A percentile compares a stretch with the other conserved stretches of the same genome.
Conservation (phyloP, 2,888 invertebrate species). For the Lithophane semibrunnea region DNA sequence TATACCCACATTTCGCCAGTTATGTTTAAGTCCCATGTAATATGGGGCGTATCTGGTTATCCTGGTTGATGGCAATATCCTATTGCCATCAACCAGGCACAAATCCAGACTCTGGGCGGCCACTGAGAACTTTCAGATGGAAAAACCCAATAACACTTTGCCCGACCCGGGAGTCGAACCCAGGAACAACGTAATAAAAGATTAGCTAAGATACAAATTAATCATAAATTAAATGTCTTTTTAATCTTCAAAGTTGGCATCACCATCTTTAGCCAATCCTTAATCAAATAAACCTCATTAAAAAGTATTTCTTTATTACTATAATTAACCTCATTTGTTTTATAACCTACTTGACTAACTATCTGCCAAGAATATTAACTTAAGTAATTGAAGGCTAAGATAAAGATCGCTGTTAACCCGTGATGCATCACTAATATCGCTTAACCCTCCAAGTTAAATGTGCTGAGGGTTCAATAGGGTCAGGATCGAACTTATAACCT, state of each 20-base stretch:
- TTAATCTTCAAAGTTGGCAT: background rate
- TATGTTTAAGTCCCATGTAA: background rate
- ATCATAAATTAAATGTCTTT: background rate
- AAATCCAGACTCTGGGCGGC: background rate
- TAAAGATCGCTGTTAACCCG: slow-evolving; percentile 54
- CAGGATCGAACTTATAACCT: slow-evolving; percentile 50
- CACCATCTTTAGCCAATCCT: background rate
- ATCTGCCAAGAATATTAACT: slow-evolving; percentile 41
- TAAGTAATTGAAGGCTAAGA: slow-evolving; percentile 46
- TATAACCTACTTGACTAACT: slow-evolving; percentile 19
- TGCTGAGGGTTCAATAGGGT: slow-evolving; percentile 48
- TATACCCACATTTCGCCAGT: background rate
- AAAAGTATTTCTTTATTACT: too few relatives aligned
- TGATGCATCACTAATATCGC: slow-evolving; percentile 48
- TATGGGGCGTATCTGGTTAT: too few relatives aligned
- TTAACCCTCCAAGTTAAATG: slow-evolving; percentile 41
- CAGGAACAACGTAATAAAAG: background rate
- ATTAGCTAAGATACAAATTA: background rate
- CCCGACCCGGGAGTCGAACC: background rate
- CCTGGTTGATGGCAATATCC: too few relatives aligned
- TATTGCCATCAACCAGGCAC: background rate
- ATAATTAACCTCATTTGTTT: slow-evolving; percentile 14
- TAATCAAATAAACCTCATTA: slow-evolving; percentile 31
- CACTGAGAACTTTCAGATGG: background rate
- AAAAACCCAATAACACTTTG: background rate